These are phyloP conservation scores for Vulpes lagopus DNA, from an alignment of 2,113 vertebrate species.

Conservation along the genomic window DNA sequence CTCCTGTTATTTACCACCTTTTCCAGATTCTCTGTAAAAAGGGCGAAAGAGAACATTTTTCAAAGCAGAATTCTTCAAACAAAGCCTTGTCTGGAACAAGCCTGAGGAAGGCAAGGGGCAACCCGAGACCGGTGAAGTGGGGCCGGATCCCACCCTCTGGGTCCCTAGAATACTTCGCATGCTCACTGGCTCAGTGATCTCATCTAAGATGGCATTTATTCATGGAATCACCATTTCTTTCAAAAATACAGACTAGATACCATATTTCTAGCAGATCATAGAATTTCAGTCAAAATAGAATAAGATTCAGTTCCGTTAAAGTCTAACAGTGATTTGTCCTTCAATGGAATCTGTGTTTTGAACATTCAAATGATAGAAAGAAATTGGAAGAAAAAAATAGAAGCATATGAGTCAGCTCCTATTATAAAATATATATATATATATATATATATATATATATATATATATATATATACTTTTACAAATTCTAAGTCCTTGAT, in stretches of 20 bases:
- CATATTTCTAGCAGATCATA: background rate
- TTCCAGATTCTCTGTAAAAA: background rate
- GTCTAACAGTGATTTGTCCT: too few species aligned
- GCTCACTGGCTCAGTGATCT: background rate
- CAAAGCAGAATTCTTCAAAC: background rate
- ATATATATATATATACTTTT: background rate
- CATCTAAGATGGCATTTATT: background rate
- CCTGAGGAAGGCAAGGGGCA: fast-evolving
- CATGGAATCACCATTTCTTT: background rate
- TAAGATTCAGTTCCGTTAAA: background rate
- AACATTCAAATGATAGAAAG: background rate
- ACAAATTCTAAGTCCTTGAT: background rate
- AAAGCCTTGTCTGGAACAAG: too few species aligned
- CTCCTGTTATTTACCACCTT: background rate
- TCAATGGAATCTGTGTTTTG: background rate
- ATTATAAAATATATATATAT: background rate
- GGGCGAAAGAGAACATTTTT: background rate
- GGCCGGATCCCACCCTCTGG: fast-evolving
- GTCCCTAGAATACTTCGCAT: fast-evolving
- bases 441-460: too few species aligned
- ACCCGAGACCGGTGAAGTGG: fast-evolving
- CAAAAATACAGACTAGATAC: background rate
- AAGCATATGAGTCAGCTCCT: background rate
- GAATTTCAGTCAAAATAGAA: background rate
- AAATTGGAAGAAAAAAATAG: background rate